These are phyloP conservation scores for Sialis fuliginosa DNA, from an alignment of 2,888 invertebrate species.

Conservation along the genomic window DNA sequence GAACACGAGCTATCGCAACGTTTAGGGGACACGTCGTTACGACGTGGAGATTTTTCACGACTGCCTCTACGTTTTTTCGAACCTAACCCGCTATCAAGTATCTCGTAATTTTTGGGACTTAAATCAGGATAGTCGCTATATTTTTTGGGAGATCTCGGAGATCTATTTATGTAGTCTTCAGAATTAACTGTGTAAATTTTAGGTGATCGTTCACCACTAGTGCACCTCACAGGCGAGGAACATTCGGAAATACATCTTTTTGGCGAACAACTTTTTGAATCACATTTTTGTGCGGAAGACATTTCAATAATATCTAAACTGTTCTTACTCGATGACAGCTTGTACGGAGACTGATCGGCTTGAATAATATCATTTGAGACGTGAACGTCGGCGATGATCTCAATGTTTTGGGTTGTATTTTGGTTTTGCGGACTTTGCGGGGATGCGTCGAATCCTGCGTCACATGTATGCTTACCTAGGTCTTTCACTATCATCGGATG, in stretches of 20 bases:
- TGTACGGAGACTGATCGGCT: not conserved
- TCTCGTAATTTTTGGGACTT: not conserved
- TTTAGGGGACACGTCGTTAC: slow-evolving; percentile 1
- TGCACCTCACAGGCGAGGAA: not conserved
- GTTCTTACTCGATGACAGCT: no score
- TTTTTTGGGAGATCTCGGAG: not conserved
- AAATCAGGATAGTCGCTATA: not conserved
- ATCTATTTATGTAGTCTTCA: not conserved
- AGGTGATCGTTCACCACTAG: not conserved
- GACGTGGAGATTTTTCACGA: slow-evolving; percentile 3
- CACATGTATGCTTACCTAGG: slow-evolving; percentile 49
- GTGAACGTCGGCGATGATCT: slow-evolving; percentile 25
- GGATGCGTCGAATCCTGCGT: not conserved
- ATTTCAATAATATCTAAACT: no score
- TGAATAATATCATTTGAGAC: slow-evolving; percentile 10
- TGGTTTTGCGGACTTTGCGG: slow-evolving; percentile 9
- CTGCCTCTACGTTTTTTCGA: not conserved
- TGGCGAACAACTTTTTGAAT: slow-evolving; percentile 2
- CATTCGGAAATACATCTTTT: not conserved
- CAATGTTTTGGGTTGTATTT: slow-evolving; percentile 32
- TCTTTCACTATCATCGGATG: slow-evolving; percentile 78
- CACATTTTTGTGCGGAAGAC: not conserved
- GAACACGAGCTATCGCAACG: not conserved
- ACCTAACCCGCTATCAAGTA: not conserved
- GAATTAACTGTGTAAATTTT: not conserved